Percentiles rank a stretch among this genome's conserved stretches.
These are phyloP conservation scores for Hedychridium roseum DNA, from an alignment of 2,888 invertebrate species.

Conservation along the genomic window DNA sequence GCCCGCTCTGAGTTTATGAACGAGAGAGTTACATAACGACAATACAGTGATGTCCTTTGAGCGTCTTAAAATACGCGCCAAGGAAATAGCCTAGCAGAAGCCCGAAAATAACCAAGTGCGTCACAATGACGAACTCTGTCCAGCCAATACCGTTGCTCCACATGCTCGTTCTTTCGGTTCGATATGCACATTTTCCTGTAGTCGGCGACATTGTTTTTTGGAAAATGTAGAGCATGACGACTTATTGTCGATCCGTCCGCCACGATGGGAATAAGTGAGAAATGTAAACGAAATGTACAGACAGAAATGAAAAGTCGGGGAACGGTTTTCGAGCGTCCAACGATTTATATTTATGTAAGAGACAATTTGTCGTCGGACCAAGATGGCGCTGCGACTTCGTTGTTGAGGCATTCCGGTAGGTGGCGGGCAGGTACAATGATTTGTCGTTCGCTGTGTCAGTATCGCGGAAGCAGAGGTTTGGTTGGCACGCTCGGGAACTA, in stretches of 20 bases:
- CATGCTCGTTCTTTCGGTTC: slow-evolving; percentile 58
- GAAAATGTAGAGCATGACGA: too few species aligned
- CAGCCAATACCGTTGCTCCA: slow-evolving; percentile 66
- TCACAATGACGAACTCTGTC: slow-evolving; percentile 44
- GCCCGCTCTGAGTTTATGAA: too few species aligned
- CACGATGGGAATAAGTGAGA: too few species aligned
- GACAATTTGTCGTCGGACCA: background rate
- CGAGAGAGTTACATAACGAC: slow-evolving; percentile 48
- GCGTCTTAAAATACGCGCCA: slow-evolving; percentile 64
- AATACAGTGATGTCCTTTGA: slow-evolving; percentile 52
- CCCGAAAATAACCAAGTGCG: slow-evolving; percentile 58
- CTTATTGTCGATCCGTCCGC: too few species aligned
- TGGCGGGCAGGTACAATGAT: slow-evolving; percentile 41
- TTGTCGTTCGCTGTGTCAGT: slow-evolving; percentile 42
- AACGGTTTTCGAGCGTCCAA: too few species aligned
- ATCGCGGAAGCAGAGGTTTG: slow-evolving; percentile 50
- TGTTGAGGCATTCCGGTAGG: slow-evolving; percentile 33
- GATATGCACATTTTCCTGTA: slow-evolving; percentile 22
- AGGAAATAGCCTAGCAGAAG: slow-evolving; percentile 61
- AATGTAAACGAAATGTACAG: too few species aligned
- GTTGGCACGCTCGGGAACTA: slow-evolving; percentile 38
- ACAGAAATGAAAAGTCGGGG: too few species aligned
- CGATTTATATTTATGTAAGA: too few species aligned
- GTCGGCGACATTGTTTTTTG: too few species aligned
- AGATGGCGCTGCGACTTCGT: slow-evolving; percentile 7